phyloP scores from a whole-genome alignment of 2,888 invertebrate species.

The Sminthurinus aureus region DNA sequence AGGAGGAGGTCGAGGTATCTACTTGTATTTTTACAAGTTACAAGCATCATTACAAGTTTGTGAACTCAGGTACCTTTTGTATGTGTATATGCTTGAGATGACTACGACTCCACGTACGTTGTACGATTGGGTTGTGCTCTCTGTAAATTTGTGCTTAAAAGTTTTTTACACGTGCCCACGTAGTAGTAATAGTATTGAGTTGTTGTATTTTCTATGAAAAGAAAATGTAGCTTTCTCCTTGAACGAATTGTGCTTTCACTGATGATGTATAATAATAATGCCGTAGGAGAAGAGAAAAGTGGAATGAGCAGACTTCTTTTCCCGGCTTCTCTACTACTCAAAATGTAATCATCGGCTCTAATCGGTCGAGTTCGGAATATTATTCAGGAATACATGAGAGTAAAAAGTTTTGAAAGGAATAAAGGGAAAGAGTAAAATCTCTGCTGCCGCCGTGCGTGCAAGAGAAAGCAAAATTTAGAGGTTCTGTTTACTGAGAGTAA shows the following conservation, averaged over 20 bases:
- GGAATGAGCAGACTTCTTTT: not conserved
- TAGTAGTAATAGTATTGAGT: not conserved
- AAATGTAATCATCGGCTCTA: not conserved
- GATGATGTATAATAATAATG: not conserved
- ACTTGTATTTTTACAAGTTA: too few relatives aligned
- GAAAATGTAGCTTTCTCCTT: not conserved
- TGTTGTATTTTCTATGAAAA: not conserved
- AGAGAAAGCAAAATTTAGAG: not conserved
- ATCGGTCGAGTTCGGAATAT: not conserved
- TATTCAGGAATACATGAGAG: not conserved
- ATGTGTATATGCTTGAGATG: not conserved
- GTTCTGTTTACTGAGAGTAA: not conserved
- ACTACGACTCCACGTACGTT: too few relatives aligned
- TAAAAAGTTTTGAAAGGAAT: not conserved
- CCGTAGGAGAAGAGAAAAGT: not conserved
- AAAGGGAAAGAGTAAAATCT: not conserved
- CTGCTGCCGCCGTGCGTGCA: constrained; percentile 13
- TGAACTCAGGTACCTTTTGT: too few relatives aligned
- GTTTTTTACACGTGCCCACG: constrained; percentile 10
- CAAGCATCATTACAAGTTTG: too few relatives aligned
- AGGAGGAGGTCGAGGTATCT: too few relatives aligned
- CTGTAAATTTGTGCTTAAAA: not conserved
- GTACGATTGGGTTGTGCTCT: not conserved
- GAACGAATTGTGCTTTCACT: not conserved
- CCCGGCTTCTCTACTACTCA: not conserved